These are phyloP conservation scores for Dryomyza anilis DNA, from an alignment of 2,888 invertebrate species.

Conservation along the genomic window DNA sequence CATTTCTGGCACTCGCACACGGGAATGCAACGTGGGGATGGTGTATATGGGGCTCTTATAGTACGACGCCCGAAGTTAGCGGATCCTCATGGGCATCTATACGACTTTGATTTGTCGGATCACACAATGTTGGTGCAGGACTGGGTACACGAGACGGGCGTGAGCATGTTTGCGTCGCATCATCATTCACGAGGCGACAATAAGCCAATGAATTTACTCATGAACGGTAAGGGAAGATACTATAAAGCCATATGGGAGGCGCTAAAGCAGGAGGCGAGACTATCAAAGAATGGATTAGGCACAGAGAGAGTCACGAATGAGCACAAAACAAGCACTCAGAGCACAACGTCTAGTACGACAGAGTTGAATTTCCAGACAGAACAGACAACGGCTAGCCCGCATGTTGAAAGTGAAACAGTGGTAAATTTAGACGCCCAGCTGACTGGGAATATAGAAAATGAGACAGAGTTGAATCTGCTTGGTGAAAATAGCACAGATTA, in stretches of 20 bases:
- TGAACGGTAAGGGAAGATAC: constrained; percentile 78
- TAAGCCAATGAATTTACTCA: constrained; percentile 78
- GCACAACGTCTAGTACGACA: neutral
- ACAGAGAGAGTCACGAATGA: too few relatives aligned
- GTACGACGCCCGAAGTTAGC: constrained; percentile 70
- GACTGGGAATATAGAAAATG: neutral
- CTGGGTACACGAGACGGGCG: constrained; percentile 78
- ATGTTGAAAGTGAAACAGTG: neutral
- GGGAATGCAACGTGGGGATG: constrained; percentile 86
- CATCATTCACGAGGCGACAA: constrained; percentile 83
- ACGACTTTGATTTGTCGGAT: constrained; percentile 77
- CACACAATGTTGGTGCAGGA: constrained; percentile 80
- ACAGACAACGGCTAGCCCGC: neutral
- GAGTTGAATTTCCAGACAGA: neutral
- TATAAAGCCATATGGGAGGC: constrained; percentile 52
- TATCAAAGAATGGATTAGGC: neutral
- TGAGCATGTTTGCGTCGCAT: constrained; percentile 80
- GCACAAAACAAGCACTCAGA: neutral
- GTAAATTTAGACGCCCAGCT: neutral
- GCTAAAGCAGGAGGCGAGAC: constrained; percentile 23
- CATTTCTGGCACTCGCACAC: constrained; percentile 86
- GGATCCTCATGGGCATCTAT: constrained; percentile 71
- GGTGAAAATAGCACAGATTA: neutral
- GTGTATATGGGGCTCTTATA: constrained; percentile 79
- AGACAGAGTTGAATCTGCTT: neutral